These are phyloP conservation scores for Drosophila subquinaria DNA, from an alignment of 2,888 invertebrate species.

Conservation along the genomic window DNA sequence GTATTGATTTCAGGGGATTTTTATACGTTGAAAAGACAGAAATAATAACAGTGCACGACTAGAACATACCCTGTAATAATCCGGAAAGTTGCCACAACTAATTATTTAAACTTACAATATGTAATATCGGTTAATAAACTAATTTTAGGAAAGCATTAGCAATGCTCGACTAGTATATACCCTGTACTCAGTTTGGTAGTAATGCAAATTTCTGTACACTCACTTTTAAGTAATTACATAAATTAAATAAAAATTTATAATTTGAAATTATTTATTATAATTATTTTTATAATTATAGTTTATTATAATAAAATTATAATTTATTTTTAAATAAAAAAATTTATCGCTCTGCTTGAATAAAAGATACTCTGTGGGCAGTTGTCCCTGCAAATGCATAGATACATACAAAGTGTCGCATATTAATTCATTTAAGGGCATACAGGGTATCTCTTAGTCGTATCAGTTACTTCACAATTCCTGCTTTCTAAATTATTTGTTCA, in stretches of 20 bases:
- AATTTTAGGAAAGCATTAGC: neutral
- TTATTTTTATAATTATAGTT: too few species aligned
- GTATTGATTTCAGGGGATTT: slow-evolving; percentile 40
- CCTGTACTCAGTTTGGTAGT: neutral
- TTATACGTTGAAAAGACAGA: neutral
- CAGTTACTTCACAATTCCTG: neutral
- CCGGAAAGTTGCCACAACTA: neutral
- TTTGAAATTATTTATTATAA: too few species aligned
- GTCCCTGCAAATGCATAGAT: too few species aligned
- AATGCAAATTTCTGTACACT: too few species aligned
- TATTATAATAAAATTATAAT: too few species aligned
- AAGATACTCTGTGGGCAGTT: too few species aligned
- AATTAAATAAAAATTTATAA: too few species aligned
- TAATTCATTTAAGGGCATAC: too few species aligned
- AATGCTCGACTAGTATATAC: neutral
- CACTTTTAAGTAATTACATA: too few species aligned
- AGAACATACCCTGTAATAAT: neutral
- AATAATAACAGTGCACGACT: neutral
- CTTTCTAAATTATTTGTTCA: neutral
- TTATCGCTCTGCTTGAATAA: neutral
- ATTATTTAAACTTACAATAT: neutral
- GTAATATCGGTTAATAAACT: neutral
- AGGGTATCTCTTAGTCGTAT: neutral
- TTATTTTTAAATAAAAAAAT: too few species aligned
- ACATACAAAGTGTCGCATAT: too few species aligned